Conservation (phyloP, 2,797 vertebrate species). For the Oophaga sylvatica region DNA sequence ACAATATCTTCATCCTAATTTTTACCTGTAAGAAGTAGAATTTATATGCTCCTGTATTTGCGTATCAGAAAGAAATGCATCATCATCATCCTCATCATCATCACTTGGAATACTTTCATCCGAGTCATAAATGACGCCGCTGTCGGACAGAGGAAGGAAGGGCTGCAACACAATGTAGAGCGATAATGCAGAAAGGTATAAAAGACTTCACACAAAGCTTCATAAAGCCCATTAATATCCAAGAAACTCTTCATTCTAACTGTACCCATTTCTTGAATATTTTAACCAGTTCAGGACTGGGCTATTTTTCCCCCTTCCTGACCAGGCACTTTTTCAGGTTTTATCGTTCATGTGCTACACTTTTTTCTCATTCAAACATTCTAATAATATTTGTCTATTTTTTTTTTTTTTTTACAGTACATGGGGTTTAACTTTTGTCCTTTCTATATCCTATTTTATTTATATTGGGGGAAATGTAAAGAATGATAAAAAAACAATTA, state of each 20-base stretch:
- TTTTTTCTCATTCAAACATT: no score
- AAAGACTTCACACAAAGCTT: no score
- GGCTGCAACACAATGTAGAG: constrained; percentile 78
- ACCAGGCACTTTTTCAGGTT: no score
- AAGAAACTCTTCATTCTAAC: neutral
- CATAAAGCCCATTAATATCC: neutral
- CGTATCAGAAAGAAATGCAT: constrained; percentile 91
- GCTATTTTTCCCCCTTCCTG: no score
- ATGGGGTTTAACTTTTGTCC: no score
- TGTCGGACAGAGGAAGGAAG: constrained; percentile 94
- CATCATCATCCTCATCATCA: constrained; percentile 81
- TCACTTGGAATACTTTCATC: constrained; percentile 95
- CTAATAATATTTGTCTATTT: no score
- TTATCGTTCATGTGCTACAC: no score
- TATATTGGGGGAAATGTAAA: no score
- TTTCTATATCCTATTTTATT: no score
- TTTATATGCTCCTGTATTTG: constrained; percentile 95
- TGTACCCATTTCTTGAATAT: neutral
- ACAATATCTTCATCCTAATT: neutral
- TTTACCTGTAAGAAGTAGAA: constrained; percentile 93
- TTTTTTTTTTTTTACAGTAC: no score
- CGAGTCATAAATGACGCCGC: constrained; percentile 91
- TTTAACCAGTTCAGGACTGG: no score
- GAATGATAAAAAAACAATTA: no score
- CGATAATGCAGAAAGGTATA: neutral